phyloP scores from a whole-genome alignment of 2,888 invertebrate genomes.

The Steinernema carpocapsae region DNA sequence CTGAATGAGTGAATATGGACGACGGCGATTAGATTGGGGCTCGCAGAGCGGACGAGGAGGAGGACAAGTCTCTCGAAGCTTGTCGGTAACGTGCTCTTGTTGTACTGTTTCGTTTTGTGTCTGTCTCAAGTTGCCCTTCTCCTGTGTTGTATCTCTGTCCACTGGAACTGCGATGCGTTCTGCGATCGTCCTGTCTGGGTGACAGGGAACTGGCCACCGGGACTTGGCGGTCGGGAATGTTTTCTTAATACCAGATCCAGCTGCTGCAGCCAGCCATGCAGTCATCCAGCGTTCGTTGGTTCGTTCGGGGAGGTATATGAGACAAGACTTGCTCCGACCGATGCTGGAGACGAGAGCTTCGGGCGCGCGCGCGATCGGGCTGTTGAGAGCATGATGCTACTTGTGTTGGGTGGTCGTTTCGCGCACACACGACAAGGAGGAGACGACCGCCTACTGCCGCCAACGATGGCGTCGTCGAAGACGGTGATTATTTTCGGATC shows the following conservation, averaged over 20 bases:
- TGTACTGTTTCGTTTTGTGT: not conserved
- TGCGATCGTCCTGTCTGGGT: too few species aligned
- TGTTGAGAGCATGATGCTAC: conserved; percentile 31
- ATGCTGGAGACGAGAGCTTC: not conserved
- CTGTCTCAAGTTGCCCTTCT: not conserved
- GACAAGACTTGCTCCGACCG: too few species aligned
- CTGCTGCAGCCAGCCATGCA: not conserved
- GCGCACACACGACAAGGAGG: conserved; percentile 33
- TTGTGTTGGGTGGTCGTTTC: conserved; percentile 31
- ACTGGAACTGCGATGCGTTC: not conserved
- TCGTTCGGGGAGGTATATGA: too few species aligned
- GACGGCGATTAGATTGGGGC: not conserved
- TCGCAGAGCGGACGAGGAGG: not conserved
- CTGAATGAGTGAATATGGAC: not conserved
- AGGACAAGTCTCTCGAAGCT: not conserved
- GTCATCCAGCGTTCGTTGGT: too few species aligned
- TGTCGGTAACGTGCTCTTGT: not conserved
- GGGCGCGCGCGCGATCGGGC: conserved; percentile 8
- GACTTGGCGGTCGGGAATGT: not conserved
- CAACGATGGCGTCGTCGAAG: conserved; percentile 28
- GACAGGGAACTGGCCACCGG: conserved; percentile 12
- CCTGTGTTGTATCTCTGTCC: not conserved
- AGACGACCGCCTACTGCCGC: conserved; percentile 35
- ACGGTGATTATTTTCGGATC: conserved; percentile 35
- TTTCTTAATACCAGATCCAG: conserved; percentile 30